Evolutionary conservation across 1,140 invertebrate genomes (phyloP), one percentile per base, ranked within the genome.

Genomic region (Drosophila varians): DNA sequence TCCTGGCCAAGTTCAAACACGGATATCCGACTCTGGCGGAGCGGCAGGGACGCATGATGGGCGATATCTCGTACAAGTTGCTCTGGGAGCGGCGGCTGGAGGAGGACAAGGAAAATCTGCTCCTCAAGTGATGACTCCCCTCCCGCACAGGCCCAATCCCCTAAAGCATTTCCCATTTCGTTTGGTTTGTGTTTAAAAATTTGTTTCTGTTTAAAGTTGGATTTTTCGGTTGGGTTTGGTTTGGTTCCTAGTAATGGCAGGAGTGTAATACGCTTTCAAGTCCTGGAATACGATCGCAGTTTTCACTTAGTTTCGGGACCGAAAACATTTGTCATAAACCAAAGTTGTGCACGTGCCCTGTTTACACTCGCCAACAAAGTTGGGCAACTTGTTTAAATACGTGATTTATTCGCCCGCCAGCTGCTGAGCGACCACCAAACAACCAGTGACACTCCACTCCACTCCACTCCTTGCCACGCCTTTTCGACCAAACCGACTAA

Each of bases 331-430:
- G 82, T 86, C 80, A 86, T 86, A 86, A 82, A 80, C 61, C 80
- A 87, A 86, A 86, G 82, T 87, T 80, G 62, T 73, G 68, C 68
- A 86, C 80, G 80, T 86, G 80, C 68, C 78, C 40, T 86, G 80
- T 87, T 86, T 86, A 66, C 77, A 80, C 53, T 86, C 43, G 49
- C 47, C 61, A 12, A 21, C 47, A 54, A 84, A 80, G 62, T 84
- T 83, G 82, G 61, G 52, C 57, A 87, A 86, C 76, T 86, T 87
- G 80, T 77, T 86, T 86, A 86, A 87, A 86, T 87, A 86, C 77
- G 80, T 86, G 80, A 86, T 86, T 86, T 86, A 87, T 86, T 87
- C 84, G 72, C 62, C 55, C 75, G 57, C 82, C 80, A 86, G 72
- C 53, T 84, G 79, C 49, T 54, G 58, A 74, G 60, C 52, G 45